Base-by-base conservation (phyloP, 1,140 invertebrate genomes). In the Drosophila ironensis region DNA sequence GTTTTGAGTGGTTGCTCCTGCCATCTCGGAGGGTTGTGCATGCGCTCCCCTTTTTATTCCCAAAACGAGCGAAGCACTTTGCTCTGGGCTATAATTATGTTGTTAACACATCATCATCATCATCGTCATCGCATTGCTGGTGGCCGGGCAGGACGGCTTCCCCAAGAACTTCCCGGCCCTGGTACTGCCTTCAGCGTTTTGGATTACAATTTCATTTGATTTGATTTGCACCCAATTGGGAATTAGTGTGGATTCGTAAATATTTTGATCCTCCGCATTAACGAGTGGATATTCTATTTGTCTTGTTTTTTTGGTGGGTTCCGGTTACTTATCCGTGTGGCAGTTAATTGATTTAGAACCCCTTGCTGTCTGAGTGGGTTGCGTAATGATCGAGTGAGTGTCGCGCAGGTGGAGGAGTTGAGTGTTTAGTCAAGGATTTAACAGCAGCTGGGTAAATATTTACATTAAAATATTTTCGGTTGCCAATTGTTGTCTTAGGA, bases 81-180 rank as follows among this genome's bases (percentile, higher is more conserved):
- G 77, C 74, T 82, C 60, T 48, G 54, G 77, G 81, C 74, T 88
- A 88, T 88, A 88, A 88, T 88, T 87, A 88, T 88, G 74, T 88
- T 88, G 87, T 88, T 88, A 88, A 88, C 87, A 87, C 87, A 88
- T 87, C 80, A 74, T 88, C 81, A 82, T 86, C 78, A 53, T 48
- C 77, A 53, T 56, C 57, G 40, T 28, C 67, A 46, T 47, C 76
- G 48, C 45, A 9, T 8, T 61, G 40, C 25, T 51, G 38, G 19
- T 46, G 33, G 8, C 25, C 25, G 22, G 14, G 45, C 37, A 33
- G 17, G 28, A 57, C 45, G 52, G 51, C 51, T 50, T 54, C 54
- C 46, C 27, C 30, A 33, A 33, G 27, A 51, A 35, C 25, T 38
- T 50, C 44, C 35, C n/a, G n/a, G n/a, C n/a, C n/a, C n/a, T 48